Evolutionary conservation across 2,888 invertebrate genomes (phyloP), one percentile per base, ranked within the genome.

Genomic region (Athripsodes cinereus): DNA sequence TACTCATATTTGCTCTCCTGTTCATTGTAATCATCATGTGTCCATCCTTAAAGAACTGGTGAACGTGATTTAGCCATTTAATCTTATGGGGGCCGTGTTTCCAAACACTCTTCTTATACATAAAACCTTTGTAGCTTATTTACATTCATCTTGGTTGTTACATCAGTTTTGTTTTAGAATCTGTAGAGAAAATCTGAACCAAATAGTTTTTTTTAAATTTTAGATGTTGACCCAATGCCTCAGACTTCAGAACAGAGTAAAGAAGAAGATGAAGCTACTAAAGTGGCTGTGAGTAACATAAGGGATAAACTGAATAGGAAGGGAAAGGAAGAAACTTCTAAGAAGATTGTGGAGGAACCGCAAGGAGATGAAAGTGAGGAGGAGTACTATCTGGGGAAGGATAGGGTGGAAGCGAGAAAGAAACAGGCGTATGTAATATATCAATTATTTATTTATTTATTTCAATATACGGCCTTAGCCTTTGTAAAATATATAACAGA

Each of bases 341-440:
- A 67, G 50, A 66, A 66, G 20, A 61, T 61, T 52, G 64, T 63
- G 53, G 73, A 71, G 40, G 72, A 67, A 63, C 74, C 72, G 0
- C 74, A 80, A 10, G 74, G 75, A 18, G 80, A 79, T 20, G 81
- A 79, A 55, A 83, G 78, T 26, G 74, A 75, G 59, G 69, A 81
- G 57, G 78, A 83, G 61, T 81, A 85, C 71, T 85, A 86, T 66
- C 72, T 84, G 22, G 85, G 87, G 44, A 83, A 86, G 65, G 84
- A 85, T 58, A 78, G 77, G 66, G 76, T 79, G 64, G 76, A 81
- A 19, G 81, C 80, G 64, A 77, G 80, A 53, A 75, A 79, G 69
- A 79, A 80, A 70, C 78, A 85, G 71, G 81, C 76, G 84, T 84
- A 69, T 68, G 71, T 68, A 59, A 11, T n/a, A n/a, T n/a, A n/a